Conservation (phyloP, 1,140 invertebrate species). For the Augochlora pura region DNA sequence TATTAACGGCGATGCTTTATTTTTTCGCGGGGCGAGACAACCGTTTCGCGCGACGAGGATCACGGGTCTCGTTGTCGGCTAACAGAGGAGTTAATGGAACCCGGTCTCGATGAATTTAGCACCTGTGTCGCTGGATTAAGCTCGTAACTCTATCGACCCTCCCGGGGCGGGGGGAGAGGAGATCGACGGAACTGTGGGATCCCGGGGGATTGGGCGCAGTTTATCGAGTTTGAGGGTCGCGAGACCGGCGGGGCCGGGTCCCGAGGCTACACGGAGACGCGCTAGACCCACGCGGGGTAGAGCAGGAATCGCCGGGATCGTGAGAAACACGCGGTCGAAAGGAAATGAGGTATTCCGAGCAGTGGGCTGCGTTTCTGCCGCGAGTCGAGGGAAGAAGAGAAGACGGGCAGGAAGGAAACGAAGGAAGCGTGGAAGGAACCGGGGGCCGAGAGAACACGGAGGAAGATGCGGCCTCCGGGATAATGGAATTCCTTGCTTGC, state of each 20-base stretch:
- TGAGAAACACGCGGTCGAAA: constrained; percentile 61
- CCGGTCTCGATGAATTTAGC: no score
- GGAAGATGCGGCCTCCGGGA: constrained; percentile 53
- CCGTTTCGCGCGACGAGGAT: no score
- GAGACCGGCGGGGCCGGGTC: background rate
- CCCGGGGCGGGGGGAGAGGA: background rate
- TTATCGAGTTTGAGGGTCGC: constrained; percentile 39
- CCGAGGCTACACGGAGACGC: background rate
- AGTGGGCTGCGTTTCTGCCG: constrained; percentile 34
- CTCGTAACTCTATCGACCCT: constrained; percentile 13
- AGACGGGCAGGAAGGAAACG: constrained; percentile 2
- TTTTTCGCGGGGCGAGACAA: no score
- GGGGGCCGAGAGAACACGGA: constrained; percentile 32
- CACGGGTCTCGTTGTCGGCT: no score
- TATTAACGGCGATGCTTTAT: no score
- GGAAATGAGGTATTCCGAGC: constrained; percentile 64
- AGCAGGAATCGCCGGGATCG: constrained; percentile 47
- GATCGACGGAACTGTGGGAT: constrained; percentile 18
- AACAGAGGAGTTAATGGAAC: no score
- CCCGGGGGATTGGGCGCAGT: constrained; percentile 39
- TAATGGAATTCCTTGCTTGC: constrained; percentile 64
- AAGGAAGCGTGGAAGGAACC: constrained; percentile 39
- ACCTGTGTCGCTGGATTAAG: no score
- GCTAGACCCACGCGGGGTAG: no score
- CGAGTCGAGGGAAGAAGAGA: constrained; percentile 19